These are phyloP conservation scores for Hucho hucho DNA, from an alignment of 2,113 vertebrate species.

Conservation along the genomic window DNA sequence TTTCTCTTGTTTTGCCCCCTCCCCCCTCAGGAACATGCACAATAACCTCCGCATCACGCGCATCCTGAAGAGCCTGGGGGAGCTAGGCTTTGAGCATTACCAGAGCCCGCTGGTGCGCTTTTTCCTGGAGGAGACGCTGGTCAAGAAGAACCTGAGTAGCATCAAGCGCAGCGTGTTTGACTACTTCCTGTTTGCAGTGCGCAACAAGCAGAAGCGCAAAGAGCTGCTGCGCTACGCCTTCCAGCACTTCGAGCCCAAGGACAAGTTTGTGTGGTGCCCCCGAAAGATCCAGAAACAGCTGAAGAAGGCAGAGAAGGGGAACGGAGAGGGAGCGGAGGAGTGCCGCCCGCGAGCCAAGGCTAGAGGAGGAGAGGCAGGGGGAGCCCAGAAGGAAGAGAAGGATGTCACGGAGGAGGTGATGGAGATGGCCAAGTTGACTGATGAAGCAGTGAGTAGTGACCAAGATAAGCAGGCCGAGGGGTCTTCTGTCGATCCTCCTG, in stretches of 20 bases:
- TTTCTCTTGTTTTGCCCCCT: neutral
- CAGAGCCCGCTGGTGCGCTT: conserved; percentile 89
- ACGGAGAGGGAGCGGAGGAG: conserved; percentile 57
- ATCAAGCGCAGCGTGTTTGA: conserved; percentile 91
- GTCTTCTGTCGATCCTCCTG: conserved; percentile 36
- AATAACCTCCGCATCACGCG: conserved; percentile 95
- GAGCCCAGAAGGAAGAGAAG: conserved; percentile 42
- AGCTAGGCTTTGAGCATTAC: conserved; percentile 86
- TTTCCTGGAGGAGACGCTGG: conserved; percentile 90
- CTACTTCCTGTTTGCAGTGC: conserved; percentile 92
- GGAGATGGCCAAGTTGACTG: no score
- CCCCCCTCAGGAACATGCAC: conserved; percentile 84
- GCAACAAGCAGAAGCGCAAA: conserved; percentile 79
- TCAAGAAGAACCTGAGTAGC: conserved; percentile 73
- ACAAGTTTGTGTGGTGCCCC: conserved; percentile 89
- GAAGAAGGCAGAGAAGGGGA: conserved; percentile 59
- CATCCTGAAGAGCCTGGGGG: conserved; percentile 94
- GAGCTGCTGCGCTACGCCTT: conserved; percentile 85
- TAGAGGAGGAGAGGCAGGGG: conserved; percentile 56
- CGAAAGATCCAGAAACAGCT: conserved; percentile 77
- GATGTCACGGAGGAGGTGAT: no score
- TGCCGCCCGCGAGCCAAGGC: conserved; percentile 29
- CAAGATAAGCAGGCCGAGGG: conserved; percentile 37
- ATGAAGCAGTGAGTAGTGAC: conserved; percentile 7
- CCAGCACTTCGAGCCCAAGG: conserved; percentile 80